Percentiles rank a stretch among this genome's conserved stretches.
These are phyloP conservation scores for Mylabris phalerata DNA, from an alignment of 1,140 invertebrate genomes.

Conservation along the genomic window DNA sequence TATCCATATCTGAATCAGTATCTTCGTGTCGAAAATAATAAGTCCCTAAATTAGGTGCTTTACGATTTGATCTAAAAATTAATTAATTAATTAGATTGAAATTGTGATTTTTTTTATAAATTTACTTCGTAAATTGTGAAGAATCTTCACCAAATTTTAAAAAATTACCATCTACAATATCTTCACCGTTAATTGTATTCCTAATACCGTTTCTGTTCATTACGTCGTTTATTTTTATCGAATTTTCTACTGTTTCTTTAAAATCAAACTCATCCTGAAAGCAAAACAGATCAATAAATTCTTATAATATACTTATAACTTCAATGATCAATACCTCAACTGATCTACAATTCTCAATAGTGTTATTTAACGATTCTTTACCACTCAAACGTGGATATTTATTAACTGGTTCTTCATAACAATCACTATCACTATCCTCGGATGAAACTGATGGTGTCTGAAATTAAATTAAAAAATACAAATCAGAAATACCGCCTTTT, in stretches of 20 bases:
- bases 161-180: constrained; percentile 7
- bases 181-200: not conserved
- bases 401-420: constrained; percentile 56
- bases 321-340: constrained; percentile 3
- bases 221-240: constrained; percentile 10
- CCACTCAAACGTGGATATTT: constrained; percentile 52
- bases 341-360: constrained; percentile 3
- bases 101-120: not conserved
- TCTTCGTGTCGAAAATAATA: constrained; percentile 80
- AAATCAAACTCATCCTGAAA: constrained; percentile 9
- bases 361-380: constrained; percentile 19
- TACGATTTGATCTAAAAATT: constrained; percentile 48
- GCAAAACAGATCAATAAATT: not conserved
- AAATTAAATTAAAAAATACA: constrained; percentile 1
- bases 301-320: not conserved
- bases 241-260: constrained; percentile 1
- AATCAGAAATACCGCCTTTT: not conserved
- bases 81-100: not conserved
- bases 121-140: constrained; percentile 29
- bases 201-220: constrained; percentile 14
- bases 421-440: constrained; percentile 41
- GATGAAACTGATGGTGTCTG: constrained; percentile 27
- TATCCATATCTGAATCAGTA: constrained; percentile 65
- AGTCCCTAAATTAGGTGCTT: constrained; percentile 70
- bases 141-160: constrained; percentile 17